Percentiles rank a stretch among this genome's conserved stretches.
Conservation (phyloP, 2,797 vertebrate species). For the Lerista edwardsae region DNA sequence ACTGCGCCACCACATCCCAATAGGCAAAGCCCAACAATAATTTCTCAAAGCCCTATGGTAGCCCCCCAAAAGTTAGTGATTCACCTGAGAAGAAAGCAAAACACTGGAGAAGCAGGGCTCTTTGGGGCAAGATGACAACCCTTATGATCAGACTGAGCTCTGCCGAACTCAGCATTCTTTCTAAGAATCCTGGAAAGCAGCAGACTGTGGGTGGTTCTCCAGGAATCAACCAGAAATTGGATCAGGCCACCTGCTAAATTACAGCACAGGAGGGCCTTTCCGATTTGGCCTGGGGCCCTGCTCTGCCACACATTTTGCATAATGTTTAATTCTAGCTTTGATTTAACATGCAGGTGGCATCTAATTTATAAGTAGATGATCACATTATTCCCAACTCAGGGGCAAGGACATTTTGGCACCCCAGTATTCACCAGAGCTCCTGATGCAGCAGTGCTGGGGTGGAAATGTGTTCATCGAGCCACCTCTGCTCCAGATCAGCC, state of each 20-base stretch:
- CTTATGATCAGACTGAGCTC: background rate
- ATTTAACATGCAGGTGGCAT: background rate
- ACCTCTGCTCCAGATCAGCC: background rate
- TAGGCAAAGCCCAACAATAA: too few relatives aligned
- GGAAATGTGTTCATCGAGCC: fast-evolving
- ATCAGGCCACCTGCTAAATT: background rate
- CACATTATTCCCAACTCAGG: background rate
- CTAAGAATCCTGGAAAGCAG: background rate
- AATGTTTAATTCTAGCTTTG: background rate
- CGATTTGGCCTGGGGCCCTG: background rate
- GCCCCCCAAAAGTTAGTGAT: too few relatives aligned
- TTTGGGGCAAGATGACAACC: too few relatives aligned
- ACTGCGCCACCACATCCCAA: too few relatives aligned
- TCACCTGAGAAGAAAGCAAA: too few relatives aligned
- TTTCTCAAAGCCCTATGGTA: too few relatives aligned
- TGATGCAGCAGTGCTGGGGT: background rate
- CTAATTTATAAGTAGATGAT: background rate
- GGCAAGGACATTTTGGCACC: background rate
- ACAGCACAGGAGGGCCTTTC: background rate
- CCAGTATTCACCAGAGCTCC: background rate
- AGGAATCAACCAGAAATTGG: background rate
- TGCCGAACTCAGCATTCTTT: background rate
- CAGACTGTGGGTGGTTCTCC: background rate
- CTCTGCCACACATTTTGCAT: background rate
- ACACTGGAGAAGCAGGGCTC: too few relatives aligned